Evolutionary conservation across 2,113 vertebrate genomes (phyloP), one percentile per base, ranked within the genome.

Genomic region (Platichthys flesus): DNA sequence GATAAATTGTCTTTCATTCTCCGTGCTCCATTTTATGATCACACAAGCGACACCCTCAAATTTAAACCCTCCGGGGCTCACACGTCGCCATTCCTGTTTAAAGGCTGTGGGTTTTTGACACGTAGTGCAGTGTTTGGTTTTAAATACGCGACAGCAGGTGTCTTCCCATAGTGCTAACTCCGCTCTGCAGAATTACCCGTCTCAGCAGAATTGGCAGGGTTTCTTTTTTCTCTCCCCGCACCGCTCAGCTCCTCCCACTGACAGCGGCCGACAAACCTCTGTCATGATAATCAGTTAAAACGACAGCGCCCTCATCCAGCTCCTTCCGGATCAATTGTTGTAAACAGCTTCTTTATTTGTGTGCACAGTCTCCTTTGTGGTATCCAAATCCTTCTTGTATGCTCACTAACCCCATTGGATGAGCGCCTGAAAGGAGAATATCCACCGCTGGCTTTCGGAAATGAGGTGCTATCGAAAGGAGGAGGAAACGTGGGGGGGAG

Each of bases 291-390:
- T 60, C 74, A 71, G 49, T 79, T 62, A 26, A 28, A 58, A 78
- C 64, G 42, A 28, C 67, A 5, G 26, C 4, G 16, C 71, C 72
- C 54, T 75, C 78, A 71, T 82, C 70, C 65, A 31, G 54, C 67
- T 69, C 72, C 72, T 49, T 63, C 63, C 47, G 47, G 62, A 88
- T 80, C 78, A 66, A 57, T 72, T 28, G 55, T 47, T 79, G 76
- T 82, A 86, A 90, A 85, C 78, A 83, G 65, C 57, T 56, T 81
- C 42, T 83, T 63, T 58, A 78, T 90, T 72, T 82, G 73, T 56
- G 37, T 55, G 7, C 77, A 0, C 42, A 37, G 68, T 21, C 58
- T 56, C 56, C 21, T 74, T 81, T 26, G 55, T 80, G 67, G 73
- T 62, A 79, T 82, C 72, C 66, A 71, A 47, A 87, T 88, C 78